Evolutionary conservation across 2,797 vertebrate species (phyloP), one percentile per base, ranked within the genome.

Genomic region (Pogonophryne albipinna): DNA sequence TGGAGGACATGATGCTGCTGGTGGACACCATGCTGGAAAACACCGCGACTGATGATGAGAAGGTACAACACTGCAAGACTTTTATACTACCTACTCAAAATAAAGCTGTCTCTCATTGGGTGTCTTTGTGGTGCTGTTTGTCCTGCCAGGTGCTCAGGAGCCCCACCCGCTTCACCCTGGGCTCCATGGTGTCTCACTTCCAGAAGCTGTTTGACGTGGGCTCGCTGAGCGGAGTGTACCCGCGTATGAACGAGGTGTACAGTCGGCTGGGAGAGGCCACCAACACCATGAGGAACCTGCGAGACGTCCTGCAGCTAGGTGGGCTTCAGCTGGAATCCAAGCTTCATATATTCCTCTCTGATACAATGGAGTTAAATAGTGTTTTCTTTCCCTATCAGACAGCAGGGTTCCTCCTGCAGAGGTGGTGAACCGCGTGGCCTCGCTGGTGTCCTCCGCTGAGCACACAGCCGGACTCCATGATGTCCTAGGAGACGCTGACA

Each of bases 211-310:
- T 98, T 83, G 97, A 97, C 8, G 95, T 96, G 7, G 89, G 77
- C 34, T 96, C 96, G 50, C 83, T 97, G 72, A 93, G 74, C 0
- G 97, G 97, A 0, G 80, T 99, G 68, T 97, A 94, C 78, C 97
- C 97, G 0, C 94, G 96, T 11, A 98, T 98, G 97, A 97, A 96
- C 10, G 96, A 97, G 82, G 93, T 98, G 66, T 97, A 98, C 87
- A 93, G 84, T 34, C 93, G 92, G 42, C 95, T 98, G 79, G 97
- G 93, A n/a, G 97, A 97, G 84, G 93, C 95, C 94, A 96, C 74
- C 90, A 99, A 96, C 0, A 85, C 93, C 60, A 96, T 97, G 94
- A 96, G 92, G 80, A 96, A 95, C 88, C 94, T 98, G 34, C 85
- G 93, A 1, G 95, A 96, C 44, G 73, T 97, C 31, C 92, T 99